Percentiles rank a stretch among this genome's conserved stretches.
These are phyloP conservation scores for Montipora capricornis DNA, from an alignment of 64 coral and sea anemone genomes.

Conservation along the genomic window DNA sequence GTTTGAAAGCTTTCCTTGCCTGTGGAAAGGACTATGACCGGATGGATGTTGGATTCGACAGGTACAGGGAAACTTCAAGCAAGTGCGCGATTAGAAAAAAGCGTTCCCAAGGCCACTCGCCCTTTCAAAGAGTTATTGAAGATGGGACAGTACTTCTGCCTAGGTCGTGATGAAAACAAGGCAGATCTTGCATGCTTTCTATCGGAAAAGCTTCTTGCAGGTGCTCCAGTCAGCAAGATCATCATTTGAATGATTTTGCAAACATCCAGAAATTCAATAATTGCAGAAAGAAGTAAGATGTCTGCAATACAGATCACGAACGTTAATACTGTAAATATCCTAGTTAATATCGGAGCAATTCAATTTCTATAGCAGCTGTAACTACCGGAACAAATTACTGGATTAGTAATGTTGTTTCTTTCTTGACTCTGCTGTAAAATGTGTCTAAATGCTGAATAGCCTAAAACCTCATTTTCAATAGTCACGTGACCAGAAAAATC, in stretches of 20 bases:
- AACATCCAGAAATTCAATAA: neutral
- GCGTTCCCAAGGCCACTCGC: no score
- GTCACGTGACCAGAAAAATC: neutral
- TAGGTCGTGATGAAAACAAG: no score
- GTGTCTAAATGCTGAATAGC: neutral
- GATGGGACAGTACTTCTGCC: no score
- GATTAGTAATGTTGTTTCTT: neutral
- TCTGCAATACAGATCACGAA: neutral
- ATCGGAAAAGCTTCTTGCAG: no score
- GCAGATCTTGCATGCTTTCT: no score
- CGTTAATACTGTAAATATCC: neutral
- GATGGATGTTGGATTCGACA: no score
- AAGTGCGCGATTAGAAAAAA: no score
- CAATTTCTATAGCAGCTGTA: neutral
- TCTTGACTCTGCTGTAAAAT: neutral
- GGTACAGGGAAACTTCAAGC: no score
- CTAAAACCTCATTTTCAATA: neutral
- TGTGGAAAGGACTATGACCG: no score
- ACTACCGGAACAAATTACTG: neutral
- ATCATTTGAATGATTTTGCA: neutral
- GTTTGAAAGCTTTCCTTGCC: no score
- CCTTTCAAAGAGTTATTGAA: no score
- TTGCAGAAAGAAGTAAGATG: neutral
- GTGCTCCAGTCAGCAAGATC: neutral
- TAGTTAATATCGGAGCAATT: no score